Evolutionary conservation across 2,113 vertebrate genomes (phyloP).

Genomic region (Sialia sialis): DNA sequence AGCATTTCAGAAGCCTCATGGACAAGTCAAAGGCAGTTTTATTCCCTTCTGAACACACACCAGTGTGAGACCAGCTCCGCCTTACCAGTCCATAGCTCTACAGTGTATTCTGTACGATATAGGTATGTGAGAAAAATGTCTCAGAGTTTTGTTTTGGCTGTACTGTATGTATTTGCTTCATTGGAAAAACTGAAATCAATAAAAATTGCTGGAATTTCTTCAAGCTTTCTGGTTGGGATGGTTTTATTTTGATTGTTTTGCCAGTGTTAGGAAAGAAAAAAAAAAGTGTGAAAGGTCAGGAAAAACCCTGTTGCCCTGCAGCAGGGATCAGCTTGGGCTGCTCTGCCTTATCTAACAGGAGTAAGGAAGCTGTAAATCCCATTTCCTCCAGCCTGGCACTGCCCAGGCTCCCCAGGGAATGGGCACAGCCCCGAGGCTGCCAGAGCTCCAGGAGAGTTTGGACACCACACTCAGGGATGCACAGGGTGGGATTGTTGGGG

Average conservation of each 20-base stretch:
- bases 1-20: constrained; percentile 66
- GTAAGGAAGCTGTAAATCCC: neutral
- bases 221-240: neutral
- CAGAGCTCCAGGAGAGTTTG: neutral
- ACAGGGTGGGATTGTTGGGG: neutral
- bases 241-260: neutral
- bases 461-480: neutral
- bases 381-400: neutral
- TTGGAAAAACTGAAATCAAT: constrained; percentile 66
- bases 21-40: constrained; percentile 31
- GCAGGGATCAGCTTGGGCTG: neutral
- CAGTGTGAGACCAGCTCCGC: constrained; percentile 3
- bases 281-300: neutral
- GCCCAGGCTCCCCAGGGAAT: neutral
- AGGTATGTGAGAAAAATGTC: constrained; percentile 47
- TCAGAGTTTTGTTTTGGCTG: constrained; percentile 53
- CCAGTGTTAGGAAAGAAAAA: neutral
- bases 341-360: neutral
- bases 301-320: neutral
- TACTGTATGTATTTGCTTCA: constrained; percentile 68
- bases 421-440: fast-evolving
- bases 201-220: constrained; percentile 59
- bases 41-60: constrained; percentile 17
- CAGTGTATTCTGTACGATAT: constrained; percentile 59
- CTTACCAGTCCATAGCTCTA: constrained; percentile 43